Evolutionary conservation across 2,113 vertebrate species (phyloP).

Genomic region (Siniperca knerii): DNA sequence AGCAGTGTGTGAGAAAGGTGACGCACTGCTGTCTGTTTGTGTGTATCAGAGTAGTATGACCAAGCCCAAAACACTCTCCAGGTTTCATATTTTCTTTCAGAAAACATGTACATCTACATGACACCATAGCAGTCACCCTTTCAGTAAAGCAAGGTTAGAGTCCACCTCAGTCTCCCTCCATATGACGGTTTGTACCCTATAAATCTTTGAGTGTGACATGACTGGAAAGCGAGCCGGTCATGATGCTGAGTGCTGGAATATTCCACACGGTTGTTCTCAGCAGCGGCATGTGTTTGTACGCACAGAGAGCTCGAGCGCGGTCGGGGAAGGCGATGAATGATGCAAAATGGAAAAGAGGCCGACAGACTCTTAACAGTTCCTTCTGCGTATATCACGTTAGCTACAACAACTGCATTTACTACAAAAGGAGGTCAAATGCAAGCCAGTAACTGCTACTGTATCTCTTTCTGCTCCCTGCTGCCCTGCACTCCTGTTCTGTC

Average conservation of each 20-base stretch:
- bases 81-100: neutral
- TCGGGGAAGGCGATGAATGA: conserved; percentile 58
- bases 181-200: conserved; percentile 50
- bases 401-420: conserved; percentile 56
- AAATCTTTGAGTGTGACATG: conserved; percentile 70
- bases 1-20: conserved; percentile 26
- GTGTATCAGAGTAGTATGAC: neutral
- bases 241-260: conserved; percentile 64
- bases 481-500: conserved; percentile 11
- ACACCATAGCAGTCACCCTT: neutral
- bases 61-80: neutral
- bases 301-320: neutral
- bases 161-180: conserved; percentile 13
- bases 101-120: neutral
- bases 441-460: conserved; percentile 14
- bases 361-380: conserved; percentile 48
- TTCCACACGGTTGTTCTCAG: conserved; percentile 33
- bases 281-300: neutral
- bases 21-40: neutral
- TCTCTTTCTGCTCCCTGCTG: conserved; percentile 15
- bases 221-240: conserved; percentile 51
- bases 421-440: conserved; percentile 56
- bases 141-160: conserved; percentile 29
- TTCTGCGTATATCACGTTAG: conserved; percentile 37
- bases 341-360: conserved; percentile 62